Base-by-base conservation (phyloP, 2,797 vertebrate species). In the Melanotaenia boesemani region DNA sequence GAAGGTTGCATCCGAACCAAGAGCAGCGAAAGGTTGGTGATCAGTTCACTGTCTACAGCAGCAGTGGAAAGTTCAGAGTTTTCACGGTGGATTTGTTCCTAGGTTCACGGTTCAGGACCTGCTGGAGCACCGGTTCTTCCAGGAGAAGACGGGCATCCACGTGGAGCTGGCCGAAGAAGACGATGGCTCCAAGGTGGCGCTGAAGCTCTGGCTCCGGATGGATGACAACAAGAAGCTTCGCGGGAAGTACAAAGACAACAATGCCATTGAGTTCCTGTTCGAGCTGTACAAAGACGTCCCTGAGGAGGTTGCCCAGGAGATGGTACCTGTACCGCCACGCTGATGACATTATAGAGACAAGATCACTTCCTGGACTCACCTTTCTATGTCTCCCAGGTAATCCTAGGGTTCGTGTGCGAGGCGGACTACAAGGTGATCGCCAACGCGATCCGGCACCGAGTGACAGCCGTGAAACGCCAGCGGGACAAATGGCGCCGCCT, bases 71-170 rank as follows among this genome's bases (percentile, higher is more conserved):
- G 34, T 28, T 10, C 39, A 11, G 34, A 4, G 2, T 15, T 44
- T 22, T 12, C 11, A 13, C 15, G n/a, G 9, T 57, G 41, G 2
- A 15, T 39, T 18, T 16, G 41, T 12, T 4, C n/a, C 8, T 84
- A 99, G 98, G 91, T 96, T 97, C 90, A 98, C 96, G 15, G 97
- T 99, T 79, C 96, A 97, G 91, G 97, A 98, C 85, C 95, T 99
- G 67, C 91, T 99, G 87, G 96, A 96, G 32, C 97, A 98, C 37
- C 93, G 93, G 44, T 99, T 99, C 93, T 98, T 99, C 91, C 96
- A 97, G 69, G 97, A 97, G 86, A 93, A 96, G 88, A 95, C 95
- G 0, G 97, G 97, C 0, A 95, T 98, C 62, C 95, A 95, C 0
- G 98, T 99, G 75, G 97, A 98, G 70, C 90, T 97, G 79, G 97